Percentiles rank a stretch among this genome's conserved stretches.
These are phyloP conservation scores for Probosciger aterrimus DNA, from an alignment of 2,113 vertebrate species.

Conservation along the genomic window DNA sequence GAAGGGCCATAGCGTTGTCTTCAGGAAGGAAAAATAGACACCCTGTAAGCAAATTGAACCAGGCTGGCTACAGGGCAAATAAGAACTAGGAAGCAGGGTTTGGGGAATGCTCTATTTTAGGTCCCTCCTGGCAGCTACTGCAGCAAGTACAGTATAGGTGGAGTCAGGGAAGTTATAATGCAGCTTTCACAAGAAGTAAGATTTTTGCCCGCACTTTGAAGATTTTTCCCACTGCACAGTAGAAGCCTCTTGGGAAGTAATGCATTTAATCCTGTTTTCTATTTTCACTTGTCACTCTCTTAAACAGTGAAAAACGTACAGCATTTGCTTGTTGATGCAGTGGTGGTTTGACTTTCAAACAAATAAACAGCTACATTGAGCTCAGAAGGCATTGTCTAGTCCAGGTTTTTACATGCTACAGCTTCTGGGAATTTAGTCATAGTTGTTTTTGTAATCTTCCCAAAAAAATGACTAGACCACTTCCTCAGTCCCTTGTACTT, in stretches of 20 bases:
- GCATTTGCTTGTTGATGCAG: neutral
- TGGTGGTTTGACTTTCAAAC: neutral
- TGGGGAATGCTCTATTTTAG: neutral
- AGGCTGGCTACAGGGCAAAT: neutral
- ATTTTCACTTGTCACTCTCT: neutral
- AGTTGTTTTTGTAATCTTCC: slow-evolving; percentile 34
- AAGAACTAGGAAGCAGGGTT: neutral
- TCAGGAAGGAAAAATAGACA: neutral
- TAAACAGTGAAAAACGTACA: neutral
- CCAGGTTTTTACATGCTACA: neutral
- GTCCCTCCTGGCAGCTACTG: neutral
- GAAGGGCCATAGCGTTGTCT: neutral
- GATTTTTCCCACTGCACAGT: neutral
- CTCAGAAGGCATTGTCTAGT: slow-evolving; percentile 3
- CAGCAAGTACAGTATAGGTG: neutral
- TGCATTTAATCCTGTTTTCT: neutral
- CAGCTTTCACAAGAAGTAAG: neutral
- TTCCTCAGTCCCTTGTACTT: slow-evolving; percentile 25
- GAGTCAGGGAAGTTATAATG: neutral
- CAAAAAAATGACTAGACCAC: neutral
- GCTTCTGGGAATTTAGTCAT: slow-evolving; percentile 38
- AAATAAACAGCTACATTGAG: neutral
- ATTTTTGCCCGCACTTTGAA: neutral
- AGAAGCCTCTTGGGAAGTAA: neutral
- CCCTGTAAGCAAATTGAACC: accelerated